Conservation (phyloP, 2,888 invertebrate species). For the Nysson spinosus region DNA sequence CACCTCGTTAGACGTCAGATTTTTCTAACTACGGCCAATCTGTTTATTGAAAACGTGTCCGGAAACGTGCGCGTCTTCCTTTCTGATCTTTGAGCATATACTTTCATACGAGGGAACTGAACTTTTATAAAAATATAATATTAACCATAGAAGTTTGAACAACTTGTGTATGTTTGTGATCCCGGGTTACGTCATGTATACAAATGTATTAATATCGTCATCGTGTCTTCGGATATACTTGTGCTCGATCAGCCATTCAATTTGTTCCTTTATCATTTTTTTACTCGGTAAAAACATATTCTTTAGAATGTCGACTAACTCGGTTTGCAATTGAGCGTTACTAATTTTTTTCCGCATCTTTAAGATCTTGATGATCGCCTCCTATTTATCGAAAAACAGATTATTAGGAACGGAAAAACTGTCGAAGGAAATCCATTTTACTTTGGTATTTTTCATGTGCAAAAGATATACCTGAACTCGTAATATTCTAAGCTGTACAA, state of each 20-base stretch:
- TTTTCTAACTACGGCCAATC: too few species aligned
- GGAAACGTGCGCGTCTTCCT: conserved; percentile 22
- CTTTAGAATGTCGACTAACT: conserved; percentile 98
- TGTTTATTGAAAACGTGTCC: conserved; percentile 39
- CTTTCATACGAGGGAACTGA: conserved; percentile 48
- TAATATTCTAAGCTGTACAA: conserved; percentile 96
- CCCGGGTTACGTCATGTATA: conserved; percentile 92
- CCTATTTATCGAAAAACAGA: conserved; percentile 80
- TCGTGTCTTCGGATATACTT: conserved; percentile 98
- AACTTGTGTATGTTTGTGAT: conserved; percentile 53
- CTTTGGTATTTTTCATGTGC: conserved; percentile 6
- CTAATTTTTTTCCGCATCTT: conserved; percentile 98
- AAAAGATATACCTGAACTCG: conserved; percentile 82
- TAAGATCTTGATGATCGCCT: conserved; percentile 99
- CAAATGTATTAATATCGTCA: conserved; percentile 98
- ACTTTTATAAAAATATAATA: conserved; percentile 73
- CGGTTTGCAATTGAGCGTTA: conserved; percentile 96
- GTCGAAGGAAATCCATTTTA: too few species aligned
- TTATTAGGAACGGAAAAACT: too few species aligned
- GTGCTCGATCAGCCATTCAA: conserved; percentile 99
- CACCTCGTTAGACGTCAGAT: too few species aligned
- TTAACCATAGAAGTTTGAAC: conserved; percentile 60
- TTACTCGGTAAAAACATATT: conserved; percentile 99
- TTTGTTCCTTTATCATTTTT: conserved; percentile 99
- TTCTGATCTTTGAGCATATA: conserved; percentile 47